phyloP scores from a whole-genome alignment of 2,113 vertebrate genomes.

The Pteruthius melanotis region DNA sequence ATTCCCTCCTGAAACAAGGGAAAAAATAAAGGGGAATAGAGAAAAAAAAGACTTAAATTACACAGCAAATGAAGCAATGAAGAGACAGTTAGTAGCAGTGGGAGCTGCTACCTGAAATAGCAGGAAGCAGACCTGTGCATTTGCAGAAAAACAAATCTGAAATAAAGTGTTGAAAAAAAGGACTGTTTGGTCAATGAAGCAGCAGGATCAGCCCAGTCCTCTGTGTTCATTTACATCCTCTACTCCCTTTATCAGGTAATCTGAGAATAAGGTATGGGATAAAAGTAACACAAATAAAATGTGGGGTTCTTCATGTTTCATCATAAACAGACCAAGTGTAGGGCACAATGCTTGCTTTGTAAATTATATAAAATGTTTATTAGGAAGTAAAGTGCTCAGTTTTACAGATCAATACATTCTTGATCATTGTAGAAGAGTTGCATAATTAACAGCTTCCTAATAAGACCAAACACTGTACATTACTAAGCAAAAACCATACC shows the following conservation, averaged over 20 bases:
- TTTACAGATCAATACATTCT: slow-evolving; percentile 61
- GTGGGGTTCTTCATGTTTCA: background rate
- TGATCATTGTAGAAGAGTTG: slow-evolving; percentile 8
- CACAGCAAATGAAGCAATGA: background rate
- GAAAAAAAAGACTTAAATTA: background rate
- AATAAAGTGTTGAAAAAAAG: background rate
- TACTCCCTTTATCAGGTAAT: background rate
- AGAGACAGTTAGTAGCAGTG: background rate
- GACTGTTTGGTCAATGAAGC: background rate
- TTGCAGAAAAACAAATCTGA: background rate
- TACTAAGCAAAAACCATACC: background rate
- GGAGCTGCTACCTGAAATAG: background rate
- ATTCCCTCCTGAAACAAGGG: background rate
- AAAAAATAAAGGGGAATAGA: background rate
- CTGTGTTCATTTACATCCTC: background rate
- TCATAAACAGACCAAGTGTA: background rate
- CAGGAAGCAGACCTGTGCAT: background rate
- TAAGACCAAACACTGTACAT: background rate
- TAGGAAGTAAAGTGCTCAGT: slow-evolving; percentile 69
- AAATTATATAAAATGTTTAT: slow-evolving; percentile 64
- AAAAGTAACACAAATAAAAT: background rate
- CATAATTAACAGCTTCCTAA: slow-evolving; percentile 45
- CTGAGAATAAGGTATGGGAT: background rate
- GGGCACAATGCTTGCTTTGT: background rate
- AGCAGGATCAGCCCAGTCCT: background rate